Evolutionary conservation across 2,888 invertebrate genomes (phyloP).

Genomic region (Drosophila longiperda): DNA sequence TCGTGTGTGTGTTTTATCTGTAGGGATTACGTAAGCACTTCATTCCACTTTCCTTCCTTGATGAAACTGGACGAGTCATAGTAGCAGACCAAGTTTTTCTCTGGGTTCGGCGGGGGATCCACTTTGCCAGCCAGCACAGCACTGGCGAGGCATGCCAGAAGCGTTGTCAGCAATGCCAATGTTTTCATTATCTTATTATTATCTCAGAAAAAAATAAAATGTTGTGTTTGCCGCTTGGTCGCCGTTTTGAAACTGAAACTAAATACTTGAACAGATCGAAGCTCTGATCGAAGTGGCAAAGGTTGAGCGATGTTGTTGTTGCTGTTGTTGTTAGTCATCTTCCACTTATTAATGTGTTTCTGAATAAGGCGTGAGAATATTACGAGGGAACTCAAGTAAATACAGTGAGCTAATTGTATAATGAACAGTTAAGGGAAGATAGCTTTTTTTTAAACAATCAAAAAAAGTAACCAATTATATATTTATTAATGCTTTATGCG

Average conservation of each 20-base stretch:
- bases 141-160: constrained; percentile 56
- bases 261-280: constrained; percentile 27
- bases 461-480: not conserved
- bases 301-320: constrained; percentile 57
- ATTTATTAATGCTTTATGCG: no score
- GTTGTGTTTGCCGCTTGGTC: constrained; percentile 54
- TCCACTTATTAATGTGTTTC: constrained; percentile 3
- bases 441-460: no score
- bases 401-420: constrained; percentile 49
- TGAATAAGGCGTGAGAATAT: constrained; percentile 52
- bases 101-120: constrained; percentile 52
- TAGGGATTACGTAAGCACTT: constrained; percentile 59
- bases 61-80: constrained; percentile 83
- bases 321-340: constrained; percentile 24
- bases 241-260: constrained; percentile 70
- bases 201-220: constrained; percentile 1
- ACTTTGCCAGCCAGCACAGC: constrained; percentile 60
- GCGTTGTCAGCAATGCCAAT: constrained; percentile 56
- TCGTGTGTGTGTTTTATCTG: constrained; percentile 4
- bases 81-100: constrained; percentile 81
- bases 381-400: constrained; percentile 32
- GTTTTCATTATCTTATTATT: constrained; percentile 53
- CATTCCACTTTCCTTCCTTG: constrained; percentile 80
- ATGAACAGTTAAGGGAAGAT: not conserved
- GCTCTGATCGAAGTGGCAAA: constrained; percentile 61